Conservation (phyloP, 2,797 vertebrate genomes). For the Todus mexicanus region DNA sequence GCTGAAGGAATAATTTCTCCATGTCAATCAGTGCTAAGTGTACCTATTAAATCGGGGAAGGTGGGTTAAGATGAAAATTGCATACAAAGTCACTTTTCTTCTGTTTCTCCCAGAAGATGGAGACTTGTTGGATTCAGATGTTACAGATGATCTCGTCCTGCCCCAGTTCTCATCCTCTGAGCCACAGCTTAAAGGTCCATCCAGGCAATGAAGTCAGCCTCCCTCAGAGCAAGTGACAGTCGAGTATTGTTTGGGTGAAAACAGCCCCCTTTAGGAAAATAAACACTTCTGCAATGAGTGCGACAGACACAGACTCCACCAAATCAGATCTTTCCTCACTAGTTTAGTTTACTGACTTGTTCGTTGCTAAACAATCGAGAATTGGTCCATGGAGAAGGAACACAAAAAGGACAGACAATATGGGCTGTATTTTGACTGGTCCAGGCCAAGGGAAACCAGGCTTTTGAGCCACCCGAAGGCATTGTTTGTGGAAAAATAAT, state of each 20-base stretch:
- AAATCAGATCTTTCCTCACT: not conserved
- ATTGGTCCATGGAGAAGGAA: not conserved
- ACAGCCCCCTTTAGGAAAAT: not conserved
- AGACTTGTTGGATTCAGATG: not conserved
- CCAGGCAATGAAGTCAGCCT: not conserved
- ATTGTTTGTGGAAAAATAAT: not conserved
- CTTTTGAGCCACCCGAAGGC: not conserved
- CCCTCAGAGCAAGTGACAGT: not conserved
- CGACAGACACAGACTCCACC: not conserved
- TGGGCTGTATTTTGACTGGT: not conserved
- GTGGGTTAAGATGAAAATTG: not conserved
- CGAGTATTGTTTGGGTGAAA: not conserved
- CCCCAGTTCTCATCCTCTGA: not conserved
- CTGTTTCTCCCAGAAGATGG: not conserved
- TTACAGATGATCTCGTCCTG: not conserved
- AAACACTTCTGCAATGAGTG: not conserved
- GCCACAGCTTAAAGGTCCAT: not conserved
- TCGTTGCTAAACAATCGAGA: not conserved
- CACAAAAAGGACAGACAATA: not conserved
- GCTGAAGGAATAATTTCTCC: conserved; percentile 46
- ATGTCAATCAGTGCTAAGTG: conserved; percentile 18
- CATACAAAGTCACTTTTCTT: not conserved
- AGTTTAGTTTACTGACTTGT: conserved; percentile 45
- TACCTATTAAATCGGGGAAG: not conserved
- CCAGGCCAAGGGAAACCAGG: not conserved